Base-by-base conservation (phyloP, 2,113 vertebrate genomes). In the Vanacampus margaritifer region DNA sequence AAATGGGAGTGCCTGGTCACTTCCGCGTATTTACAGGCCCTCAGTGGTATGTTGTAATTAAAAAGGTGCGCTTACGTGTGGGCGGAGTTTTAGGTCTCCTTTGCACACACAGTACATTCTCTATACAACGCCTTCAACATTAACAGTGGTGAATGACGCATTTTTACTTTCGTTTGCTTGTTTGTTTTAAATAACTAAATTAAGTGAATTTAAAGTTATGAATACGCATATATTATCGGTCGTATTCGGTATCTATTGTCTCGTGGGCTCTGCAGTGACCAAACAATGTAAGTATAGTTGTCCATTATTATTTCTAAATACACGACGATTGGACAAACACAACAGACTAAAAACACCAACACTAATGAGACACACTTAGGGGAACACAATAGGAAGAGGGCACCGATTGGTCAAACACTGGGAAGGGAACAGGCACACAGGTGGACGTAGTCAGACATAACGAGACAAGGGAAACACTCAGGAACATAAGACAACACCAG, bases 221-320 rank as follows among this genome's bases (percentile, higher is more conserved):
- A 76, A 43, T 19, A 7, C 0, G 0, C 1, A 8, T 2, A 2
- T 64, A 0, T 32, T 0, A 12, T 0, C 12, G 0, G 1, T 41
- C 5, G 0, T 67, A 2, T 0, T 63, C 6, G 54, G 9, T 1
- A 3, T 82, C 19, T 11, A 78, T 1, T 28, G 21, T 17, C 14
- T 82, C 17, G 0, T n/a, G 8, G 26, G 0, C 0, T 3, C 9
- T 0, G 68, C 73, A 2, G 3, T 0, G 21, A 60, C 53, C 5
- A 64, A 62, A 28, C 0, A 43, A 0, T 7, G 82, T 81, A 68
- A 78, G 80, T 76, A 50, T 51, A 68, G 4, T 8, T 51, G 13
- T 56, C 4, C 5, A 26, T n/a, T 65, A 23, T 5, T 13, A 65
- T 3, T 6, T 61, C 56, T 13, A 5, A 19, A 24, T 67, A 16